Base-by-base conservation (phyloP, 1,140 invertebrate species). In the Fopius arisanus region DNA sequence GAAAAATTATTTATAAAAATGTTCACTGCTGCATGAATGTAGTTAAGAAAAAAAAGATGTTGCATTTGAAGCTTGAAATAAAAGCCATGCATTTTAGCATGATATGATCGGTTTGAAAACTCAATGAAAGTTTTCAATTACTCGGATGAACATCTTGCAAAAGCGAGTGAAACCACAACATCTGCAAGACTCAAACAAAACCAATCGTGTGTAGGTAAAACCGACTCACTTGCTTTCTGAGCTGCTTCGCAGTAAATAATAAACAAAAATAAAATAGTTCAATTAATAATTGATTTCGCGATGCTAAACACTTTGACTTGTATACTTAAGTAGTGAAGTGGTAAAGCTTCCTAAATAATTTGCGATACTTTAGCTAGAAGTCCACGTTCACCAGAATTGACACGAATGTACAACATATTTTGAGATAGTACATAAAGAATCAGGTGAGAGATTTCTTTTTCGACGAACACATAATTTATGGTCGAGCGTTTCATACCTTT, bases 221-320 rank as follows among this genome's bases (percentile, higher is more conserved):
- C 43, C 12, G 70, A 83, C 82, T 83, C 79, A 82, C 82, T 79
- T 84, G 80, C 78, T 79, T 76, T 83, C 79, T 77, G 77, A 79
- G 79, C 82, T 83, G 79, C 78, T 75, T 75, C 80, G 74, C 54
- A 63, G 75, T 66, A 75, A 71, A 65, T 74, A 81, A 75, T 75
- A 66, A 67, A 79, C 77, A 31, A 63, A 54, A 67, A 69, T 31
- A 48, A 37, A 40, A 31, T 54, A 72, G 41, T 6, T 59, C 5
- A 65, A 69, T 23, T 70, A 67, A 63, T 9, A 29, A 51, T 70
- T 40, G 21, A 21, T 48, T 2, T 48, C 33, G 33, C 33, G 2
- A 37, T 37, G 7, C 12, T 10, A 7, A 37, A 37, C 9, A 37
- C 9, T 10, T 10, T 37, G 12, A 37, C 12, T 37, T 10, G 9